Conservation (phyloP, 64 coral and sea anemone species). For the Montipora sp. region DNA sequence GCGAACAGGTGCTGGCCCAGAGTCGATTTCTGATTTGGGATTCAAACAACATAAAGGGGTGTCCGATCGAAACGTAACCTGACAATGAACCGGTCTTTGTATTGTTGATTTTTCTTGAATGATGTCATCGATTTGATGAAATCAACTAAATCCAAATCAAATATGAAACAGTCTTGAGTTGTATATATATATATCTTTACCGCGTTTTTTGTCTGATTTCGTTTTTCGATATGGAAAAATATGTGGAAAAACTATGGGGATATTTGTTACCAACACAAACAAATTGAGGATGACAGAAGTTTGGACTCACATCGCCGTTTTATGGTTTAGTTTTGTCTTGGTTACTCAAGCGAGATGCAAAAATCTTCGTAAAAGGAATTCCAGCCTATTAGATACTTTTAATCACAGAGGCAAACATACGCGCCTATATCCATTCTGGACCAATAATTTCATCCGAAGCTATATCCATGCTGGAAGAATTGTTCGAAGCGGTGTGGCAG, state of each 20-base stretch:
- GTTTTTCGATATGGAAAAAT: neutral
- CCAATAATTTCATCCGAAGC: neutral
- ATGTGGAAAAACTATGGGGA: too few species aligned
- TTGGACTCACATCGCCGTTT: neutral
- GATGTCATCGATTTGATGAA: conserved; percentile 47
- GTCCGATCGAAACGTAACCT: neutral
- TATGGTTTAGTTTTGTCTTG: neutral
- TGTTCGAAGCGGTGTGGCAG: neutral
- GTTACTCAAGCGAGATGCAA: conserved; percentile 1
- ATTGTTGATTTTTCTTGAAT: conserved; percentile 2
- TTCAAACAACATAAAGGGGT: neutral
- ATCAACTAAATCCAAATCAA: conserved; percentile 8
- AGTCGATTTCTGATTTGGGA: neutral
- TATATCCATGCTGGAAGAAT: neutral
- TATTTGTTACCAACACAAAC: neutral
- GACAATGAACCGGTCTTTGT: neutral
- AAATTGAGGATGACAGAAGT: conserved; percentile 23
- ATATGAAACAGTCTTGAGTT: neutral
- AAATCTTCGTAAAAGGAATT: conserved; percentile 1
- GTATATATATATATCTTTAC: neutral
- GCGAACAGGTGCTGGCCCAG: neutral
- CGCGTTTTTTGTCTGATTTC: neutral
- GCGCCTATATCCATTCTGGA: neutral
- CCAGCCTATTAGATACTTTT: neutral
- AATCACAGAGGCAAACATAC: neutral